A percentile compares a stretch with the other conserved stretches of the same genome.
These are phyloP conservation scores for Pempheris klunzingeri DNA, from an alignment of 2,797 vertebrate species.

Conservation along the genomic window DNA sequence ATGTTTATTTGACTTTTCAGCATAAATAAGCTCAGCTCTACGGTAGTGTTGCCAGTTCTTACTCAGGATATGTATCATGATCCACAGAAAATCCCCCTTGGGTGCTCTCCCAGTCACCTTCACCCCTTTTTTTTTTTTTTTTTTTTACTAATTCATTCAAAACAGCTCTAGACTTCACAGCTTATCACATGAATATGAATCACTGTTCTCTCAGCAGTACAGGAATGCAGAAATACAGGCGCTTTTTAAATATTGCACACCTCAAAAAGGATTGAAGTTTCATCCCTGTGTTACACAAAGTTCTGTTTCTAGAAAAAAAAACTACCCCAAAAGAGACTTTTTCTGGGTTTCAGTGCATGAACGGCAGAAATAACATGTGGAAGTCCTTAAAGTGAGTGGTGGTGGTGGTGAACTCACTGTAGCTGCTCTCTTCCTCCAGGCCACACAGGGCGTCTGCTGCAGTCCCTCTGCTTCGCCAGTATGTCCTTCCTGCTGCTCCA, in stretches of 20 bases:
- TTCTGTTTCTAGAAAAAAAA: slow-evolving; percentile 6
- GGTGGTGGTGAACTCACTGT: slow-evolving; percentile 50
- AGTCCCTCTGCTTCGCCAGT: slow-evolving; percentile 96
- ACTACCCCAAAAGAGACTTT: slow-evolving; percentile 21
- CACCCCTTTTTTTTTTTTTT: slow-evolving; percentile 12
- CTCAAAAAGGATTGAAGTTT: slow-evolving; percentile 1
- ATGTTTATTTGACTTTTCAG: slow-evolving; percentile 69
- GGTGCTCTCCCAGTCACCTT: slow-evolving; percentile 45
- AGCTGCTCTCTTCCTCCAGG: slow-evolving; percentile 82
- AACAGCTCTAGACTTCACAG: slow-evolving; percentile 30
- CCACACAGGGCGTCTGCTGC: slow-evolving; percentile 95
- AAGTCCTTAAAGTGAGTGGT: slow-evolving; percentile 55
- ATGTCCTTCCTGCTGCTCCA: slow-evolving; percentile 95
- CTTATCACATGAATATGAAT: slow-evolving; percentile 35
- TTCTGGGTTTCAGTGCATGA: slow-evolving; percentile 27
- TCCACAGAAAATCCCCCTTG: slow-evolving; percentile 45
- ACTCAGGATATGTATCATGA: slow-evolving; percentile 44
- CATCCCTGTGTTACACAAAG: slow-evolving; percentile 4
- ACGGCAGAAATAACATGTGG: slow-evolving; percentile 54
- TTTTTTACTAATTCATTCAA: slow-evolving; percentile 21
- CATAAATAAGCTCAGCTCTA: slow-evolving; percentile 49
- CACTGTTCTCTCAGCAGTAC: neutral
- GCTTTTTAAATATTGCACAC: slow-evolving; percentile 17
- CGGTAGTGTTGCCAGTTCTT: slow-evolving; percentile 49
- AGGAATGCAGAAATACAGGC: slow-evolving; percentile 13